A percentile compares a stretch with the other conserved stretches of the same genome.
phyloP scores from a whole-genome alignment of 2,888 invertebrate species.

The Axea sp. region DNA sequence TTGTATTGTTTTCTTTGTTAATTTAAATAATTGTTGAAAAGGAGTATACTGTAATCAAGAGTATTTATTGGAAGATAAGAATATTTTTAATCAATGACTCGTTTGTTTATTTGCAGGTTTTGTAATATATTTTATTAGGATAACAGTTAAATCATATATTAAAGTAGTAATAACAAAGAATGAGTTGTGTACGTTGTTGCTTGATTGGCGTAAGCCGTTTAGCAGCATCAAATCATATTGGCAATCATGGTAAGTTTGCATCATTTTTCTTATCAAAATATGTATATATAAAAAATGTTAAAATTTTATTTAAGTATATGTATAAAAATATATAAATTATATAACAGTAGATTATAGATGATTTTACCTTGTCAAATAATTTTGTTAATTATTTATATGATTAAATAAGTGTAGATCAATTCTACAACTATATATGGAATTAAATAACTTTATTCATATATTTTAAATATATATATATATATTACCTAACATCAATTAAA shows the following conservation, averaged over 20 bases:
- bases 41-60: too few species aligned
- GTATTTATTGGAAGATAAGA: too few species aligned
- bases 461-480: too few species aligned
- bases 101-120: slow-evolving; percentile 33
- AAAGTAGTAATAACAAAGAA: slow-evolving; percentile 60
- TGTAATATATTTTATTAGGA: slow-evolving; percentile 15
- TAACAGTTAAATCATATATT: slow-evolving; percentile 23
- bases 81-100: slow-evolving; percentile 4
- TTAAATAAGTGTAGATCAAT: too few species aligned
- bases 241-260: slow-evolving; percentile 73
- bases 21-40: too few species aligned
- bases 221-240: slow-evolving; percentile 74
- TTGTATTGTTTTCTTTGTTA: too few species aligned
- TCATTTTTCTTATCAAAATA: slow-evolving; percentile 36
- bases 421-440: too few species aligned
- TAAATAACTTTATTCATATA: too few species aligned
- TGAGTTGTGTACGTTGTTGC: slow-evolving; percentile 78
- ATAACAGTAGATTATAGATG: too few species aligned
- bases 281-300: neutral
- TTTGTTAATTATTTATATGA: slow-evolving; percentile 5
- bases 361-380: slow-evolving; percentile 12
- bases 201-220: slow-evolving; percentile 75
- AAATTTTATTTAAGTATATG: neutral
- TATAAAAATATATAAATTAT: slow-evolving; percentile 1
- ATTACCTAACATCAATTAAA: too few species aligned